Conservation (phyloP, 2,113 vertebrate genomes). For the Dicerorhinus sumatrensis region DNA sequence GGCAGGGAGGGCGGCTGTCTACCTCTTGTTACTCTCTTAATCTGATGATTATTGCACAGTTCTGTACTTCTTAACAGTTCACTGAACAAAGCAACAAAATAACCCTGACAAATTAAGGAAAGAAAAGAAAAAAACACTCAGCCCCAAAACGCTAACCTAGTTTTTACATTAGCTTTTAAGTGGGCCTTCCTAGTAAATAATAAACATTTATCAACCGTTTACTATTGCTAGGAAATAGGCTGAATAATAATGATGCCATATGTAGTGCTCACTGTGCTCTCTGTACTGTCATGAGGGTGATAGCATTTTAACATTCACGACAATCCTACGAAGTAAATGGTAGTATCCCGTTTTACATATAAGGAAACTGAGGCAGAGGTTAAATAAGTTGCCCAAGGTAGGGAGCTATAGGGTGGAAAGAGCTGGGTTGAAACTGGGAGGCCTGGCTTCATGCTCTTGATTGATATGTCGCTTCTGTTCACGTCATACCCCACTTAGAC, state of each 20-base stretch:
- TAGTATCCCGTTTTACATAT: neutral
- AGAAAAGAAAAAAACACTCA: no score
- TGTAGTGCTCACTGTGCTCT: neutral
- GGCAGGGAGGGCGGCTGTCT: accelerated
- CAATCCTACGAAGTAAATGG: neutral
- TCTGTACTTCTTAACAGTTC: neutral
- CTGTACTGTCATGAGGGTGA: no score
- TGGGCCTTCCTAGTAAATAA: neutral
- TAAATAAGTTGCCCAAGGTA: neutral
- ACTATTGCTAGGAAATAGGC: neutral
- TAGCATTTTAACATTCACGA: neutral
- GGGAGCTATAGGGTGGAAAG: neutral
- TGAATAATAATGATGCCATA: neutral
- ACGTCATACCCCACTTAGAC: no score
- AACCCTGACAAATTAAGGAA: neutral
- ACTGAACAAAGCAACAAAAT: neutral
- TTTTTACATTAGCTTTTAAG: neutral
- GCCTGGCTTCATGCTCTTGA: neutral
- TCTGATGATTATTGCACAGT: neutral
- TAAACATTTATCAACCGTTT: neutral
- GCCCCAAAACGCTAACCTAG: neutral
- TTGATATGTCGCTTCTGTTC: accelerated
- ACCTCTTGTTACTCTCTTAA: neutral
- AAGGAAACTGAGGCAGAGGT: neutral
- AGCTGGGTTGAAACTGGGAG: accelerated